Percentiles rank a stretch among this genome's conserved stretches.
phyloP scores from a whole-genome alignment of 2,113 vertebrate species.

The Eulacestoma nigropectus region DNA sequence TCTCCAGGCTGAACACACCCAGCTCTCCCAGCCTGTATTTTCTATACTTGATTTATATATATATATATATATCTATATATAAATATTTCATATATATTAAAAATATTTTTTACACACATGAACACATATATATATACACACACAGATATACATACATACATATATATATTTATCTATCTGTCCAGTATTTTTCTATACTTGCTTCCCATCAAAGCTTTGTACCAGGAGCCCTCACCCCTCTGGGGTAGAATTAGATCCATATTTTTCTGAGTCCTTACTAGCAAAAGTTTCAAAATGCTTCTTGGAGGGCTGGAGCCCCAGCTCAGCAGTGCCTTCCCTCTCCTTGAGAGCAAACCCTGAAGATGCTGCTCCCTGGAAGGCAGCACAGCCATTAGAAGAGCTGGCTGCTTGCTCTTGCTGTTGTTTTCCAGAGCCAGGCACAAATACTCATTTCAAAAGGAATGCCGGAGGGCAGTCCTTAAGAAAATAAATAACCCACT shows the following conservation, averaged over 20 bases:
- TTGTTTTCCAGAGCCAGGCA: background rate
- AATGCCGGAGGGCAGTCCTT: background rate
- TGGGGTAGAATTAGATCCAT: background rate
- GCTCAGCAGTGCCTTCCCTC: background rate
- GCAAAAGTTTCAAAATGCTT: background rate
- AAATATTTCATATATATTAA: background rate
- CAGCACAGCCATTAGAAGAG: background rate
- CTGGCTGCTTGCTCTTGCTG: background rate
- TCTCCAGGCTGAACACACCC: background rate
- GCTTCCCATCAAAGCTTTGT: background rate
- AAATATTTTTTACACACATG: background rate
- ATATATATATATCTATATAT: background rate
- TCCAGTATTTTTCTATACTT: background rate
- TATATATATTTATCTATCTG: background rate
- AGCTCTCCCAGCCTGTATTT: background rate
- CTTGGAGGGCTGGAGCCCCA: background rate
- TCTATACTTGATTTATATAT: background rate
- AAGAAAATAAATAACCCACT: background rate
- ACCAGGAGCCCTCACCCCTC: background rate
- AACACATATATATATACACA: background rate
- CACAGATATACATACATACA: background rate
- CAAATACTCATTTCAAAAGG: background rate
- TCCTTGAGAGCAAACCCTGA: background rate
- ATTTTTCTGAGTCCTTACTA: background rate
- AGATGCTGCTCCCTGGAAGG: background rate